Base-by-base conservation (phyloP, 2,113 vertebrate genomes). In the Chaenogobius annularis region DNA sequence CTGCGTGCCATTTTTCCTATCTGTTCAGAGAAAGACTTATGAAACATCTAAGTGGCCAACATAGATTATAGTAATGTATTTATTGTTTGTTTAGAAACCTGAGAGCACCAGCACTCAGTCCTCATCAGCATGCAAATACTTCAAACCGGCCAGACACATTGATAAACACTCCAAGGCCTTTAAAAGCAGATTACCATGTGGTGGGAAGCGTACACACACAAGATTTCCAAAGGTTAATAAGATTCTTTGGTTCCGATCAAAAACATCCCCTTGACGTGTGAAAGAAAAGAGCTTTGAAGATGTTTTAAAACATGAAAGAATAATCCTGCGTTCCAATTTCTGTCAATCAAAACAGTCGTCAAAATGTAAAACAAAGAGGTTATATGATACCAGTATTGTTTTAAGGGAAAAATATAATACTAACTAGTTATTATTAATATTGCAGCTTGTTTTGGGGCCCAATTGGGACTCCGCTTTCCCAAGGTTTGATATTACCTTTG, bases 211-310 rank as follows among this genome's bases (percentile, higher is more conserved):
- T 48, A 10, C 11, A 14, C 35, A 13, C 78, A 86, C n/a, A 81
- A 83, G 80, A 11, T 46, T 63, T 59, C 20, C 14, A 86, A 88
- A 88, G 82, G 87, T 86, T 86, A 88, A 86, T 83, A 70, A 19
- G 63, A 86, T 85, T 79, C 86, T 50, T 69, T 47, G 35, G 4
- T 23, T 37, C 67, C 12, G 10, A 40, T 66, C 54, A 71, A 67
- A 58, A 61, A 73, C 13, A 61, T 14, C 54, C 31, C 35, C 23
- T 58, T 5, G 9, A 47, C 26, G 68, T 72, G 64, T 26, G 47
- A 61, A 52, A 76, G 61, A 11, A 55, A 65, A 70, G n/a, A 12
- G 44, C 31, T 44, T 68, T 40, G 1, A 0, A 46, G 50, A 72
- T 40, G 62, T 73, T 68, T 26, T 50, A 46, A 3, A 47, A 13